Percentiles rank a stretch among this genome's conserved stretches.
These are phyloP conservation scores for Lepidocolaptes lacrymiger DNA, from an alignment of 2,797 vertebrate genomes.

Conservation along the genomic window DNA sequence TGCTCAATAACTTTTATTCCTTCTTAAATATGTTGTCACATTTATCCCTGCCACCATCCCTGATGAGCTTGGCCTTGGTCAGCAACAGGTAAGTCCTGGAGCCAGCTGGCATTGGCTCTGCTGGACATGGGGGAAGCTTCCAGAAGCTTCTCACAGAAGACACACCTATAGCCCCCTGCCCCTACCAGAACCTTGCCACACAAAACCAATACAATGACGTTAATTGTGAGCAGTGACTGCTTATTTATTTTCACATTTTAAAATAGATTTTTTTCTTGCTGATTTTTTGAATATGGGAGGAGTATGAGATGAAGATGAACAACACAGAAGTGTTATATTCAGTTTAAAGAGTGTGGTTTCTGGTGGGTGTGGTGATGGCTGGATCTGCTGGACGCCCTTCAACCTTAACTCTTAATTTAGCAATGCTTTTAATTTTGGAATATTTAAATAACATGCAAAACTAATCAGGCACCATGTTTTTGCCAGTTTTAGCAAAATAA, in stretches of 20 bases:
- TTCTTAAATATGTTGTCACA: not conserved
- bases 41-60: not conserved
- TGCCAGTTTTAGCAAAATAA: conserved; percentile 11
- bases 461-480: not conserved
- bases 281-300: not conserved
- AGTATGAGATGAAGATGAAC: not conserved
- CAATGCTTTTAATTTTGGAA: conserved; percentile 11
- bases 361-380: not conserved
- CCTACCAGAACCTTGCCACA: not conserved
- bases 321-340: not conserved
- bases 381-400: not conserved
- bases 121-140: not conserved
- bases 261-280: not conserved
- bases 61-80: not conserved
- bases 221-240: not conserved
- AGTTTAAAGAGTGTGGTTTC: conserved; percentile 3
- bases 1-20: not conserved
- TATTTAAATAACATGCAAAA: conserved; percentile 8
- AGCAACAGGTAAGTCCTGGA: not conserved
- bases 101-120: rapidly evolving
- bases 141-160: not conserved
- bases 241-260: not conserved
- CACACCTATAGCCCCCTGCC: not conserved
- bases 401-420: conserved; percentile 15
- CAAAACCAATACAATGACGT: not conserved